Evolutionary conservation across 2,797 vertebrate genomes (phyloP), one percentile per base, ranked within the genome.

Genomic region (Gymnoscopelus microlampas): DNA sequence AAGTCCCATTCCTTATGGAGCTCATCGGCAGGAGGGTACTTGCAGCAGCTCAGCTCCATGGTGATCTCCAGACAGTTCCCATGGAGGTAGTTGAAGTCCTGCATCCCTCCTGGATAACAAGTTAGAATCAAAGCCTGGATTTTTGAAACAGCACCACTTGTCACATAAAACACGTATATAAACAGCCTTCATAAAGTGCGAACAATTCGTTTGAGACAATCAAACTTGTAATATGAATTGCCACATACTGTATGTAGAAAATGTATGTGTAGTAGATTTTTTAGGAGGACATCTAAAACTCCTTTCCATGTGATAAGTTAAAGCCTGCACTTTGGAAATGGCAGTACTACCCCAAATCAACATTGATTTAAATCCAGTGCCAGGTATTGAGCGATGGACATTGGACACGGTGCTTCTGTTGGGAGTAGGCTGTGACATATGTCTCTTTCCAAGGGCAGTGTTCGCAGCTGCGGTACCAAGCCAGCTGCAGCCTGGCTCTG

Each of bases 61-160:
- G 98, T 99, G 86, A 99, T 94, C 90, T 99, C 98, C 88, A 99
- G 92, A 92, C 97, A 99, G 91, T 96, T 94, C 66, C 96, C 97
- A 91, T 95, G 89, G 57, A 99, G 75, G 3, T 99, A 99, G 92
- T 99, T 99, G 89, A 95, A 99, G 91, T 99, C 98, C 90, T 99
- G 97, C 98, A 99, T 99, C 39, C 98, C 98, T 82, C 98, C 98
- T 99, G 83, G 19, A 83, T 49, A 72, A 77, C 1, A 67, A 81
- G 55, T 0, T 47, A 76, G 10, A 49, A 24, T 54, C 61, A 6
- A 62, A 68, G 10, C 4, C 54, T 60, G 14, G 9, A 53, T 39
- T 35, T 58, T 53, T 53, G 7, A 71, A 63, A 75, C 24, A 13
- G 8, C 5, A 29, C 14, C 1, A 51, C 32, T 3, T 60, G 24